These are phyloP conservation scores for Yponomeuta malinellus DNA, from an alignment of 2,888 invertebrate species.

Conservation along the genomic window DNA sequence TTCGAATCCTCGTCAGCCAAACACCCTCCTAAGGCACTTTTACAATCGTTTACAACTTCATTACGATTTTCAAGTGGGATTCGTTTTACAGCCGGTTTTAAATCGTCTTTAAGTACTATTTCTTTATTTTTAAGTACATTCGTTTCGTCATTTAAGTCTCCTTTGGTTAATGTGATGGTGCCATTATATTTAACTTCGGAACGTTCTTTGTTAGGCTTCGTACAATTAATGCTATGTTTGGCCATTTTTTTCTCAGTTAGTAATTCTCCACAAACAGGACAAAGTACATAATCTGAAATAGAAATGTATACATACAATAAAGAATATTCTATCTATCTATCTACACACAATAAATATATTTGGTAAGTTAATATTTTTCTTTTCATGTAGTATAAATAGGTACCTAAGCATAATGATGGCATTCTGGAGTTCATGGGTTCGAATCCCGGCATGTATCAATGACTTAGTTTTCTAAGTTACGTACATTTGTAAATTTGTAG, in stretches of 20 bases:
- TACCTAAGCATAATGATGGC: too few relatives aligned
- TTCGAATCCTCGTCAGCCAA: conserved; percentile 33
- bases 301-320: not conserved
- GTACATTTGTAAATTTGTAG: too few relatives aligned
- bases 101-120: conserved; percentile 17
- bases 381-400: too few relatives aligned
- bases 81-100: conserved; percentile 6
- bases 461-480: too few relatives aligned
- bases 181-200: not conserved
- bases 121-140: conserved; percentile 9
- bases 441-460: too few relatives aligned
- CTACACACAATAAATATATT: too few relatives aligned
- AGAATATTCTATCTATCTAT: not conserved
- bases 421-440: too few relatives aligned
- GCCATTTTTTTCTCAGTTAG: conserved; percentile 19
- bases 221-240: conserved; percentile 23
- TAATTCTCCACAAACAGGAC: conserved; percentile 24
- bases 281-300: conserved; percentile 25
- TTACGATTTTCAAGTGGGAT: not conserved
- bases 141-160: conserved; percentile 6
- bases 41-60: conserved; percentile 29
- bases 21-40: conserved; percentile 42
- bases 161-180: conserved; percentile 8
- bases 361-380: too few relatives aligned
- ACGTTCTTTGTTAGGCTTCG: not conserved